Evolutionary conservation across 2,888 invertebrate species (phyloP), one percentile per base, ranked within the genome.

Genomic region (Stenurella melanura): DNA sequence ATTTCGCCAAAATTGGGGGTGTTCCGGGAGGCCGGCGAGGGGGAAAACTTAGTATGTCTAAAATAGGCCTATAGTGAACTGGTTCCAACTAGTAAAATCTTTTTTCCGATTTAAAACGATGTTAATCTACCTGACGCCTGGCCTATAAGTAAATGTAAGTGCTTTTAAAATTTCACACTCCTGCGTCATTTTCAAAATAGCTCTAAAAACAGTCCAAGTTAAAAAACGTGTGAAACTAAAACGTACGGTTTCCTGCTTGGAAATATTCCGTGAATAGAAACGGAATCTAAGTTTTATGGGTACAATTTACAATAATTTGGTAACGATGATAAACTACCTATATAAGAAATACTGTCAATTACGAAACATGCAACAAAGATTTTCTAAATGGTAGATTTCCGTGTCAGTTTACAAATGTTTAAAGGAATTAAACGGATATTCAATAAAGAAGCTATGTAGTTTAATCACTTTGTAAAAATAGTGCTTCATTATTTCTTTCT

Each of bases 331-430:
- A 50, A 50, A 50, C 50, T 50, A 50, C 50, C 50, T n/a, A 2
- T 12, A 42, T 42, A 42, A 50, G 50, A 50, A 50, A 50, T 50
- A n/a, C 5, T n/a, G 50, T 50, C 50, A 50, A 50, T 50, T 50
- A 50, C n/a, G 50, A n/a, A 50, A 50, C 50, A 50, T 50, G 50
- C 50, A 50, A 50, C 50, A n/a, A 17, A 50, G 50, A 50, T 50
- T 50, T n/a, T 15, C 50, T 50, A 50, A 50, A 50, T 50, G 50
- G 50, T 15, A 50, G n/a, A 50, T 50, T 50, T 50, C 50, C 50
- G 50, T 50, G 50, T 50, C n/a, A n/a, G 50, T 50, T n/a, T n/a
- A 50, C 50, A 50, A n/a, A 50, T 50, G 50, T 50, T 50, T 50
- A 50, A 50, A 50, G 50, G 50, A 50, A 50, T 50, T 50, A 50